Evolutionary conservation across 2,888 invertebrate species (phyloP), one percentile per base, ranked within the genome.

Genomic region (Dendrolimus pini): DNA sequence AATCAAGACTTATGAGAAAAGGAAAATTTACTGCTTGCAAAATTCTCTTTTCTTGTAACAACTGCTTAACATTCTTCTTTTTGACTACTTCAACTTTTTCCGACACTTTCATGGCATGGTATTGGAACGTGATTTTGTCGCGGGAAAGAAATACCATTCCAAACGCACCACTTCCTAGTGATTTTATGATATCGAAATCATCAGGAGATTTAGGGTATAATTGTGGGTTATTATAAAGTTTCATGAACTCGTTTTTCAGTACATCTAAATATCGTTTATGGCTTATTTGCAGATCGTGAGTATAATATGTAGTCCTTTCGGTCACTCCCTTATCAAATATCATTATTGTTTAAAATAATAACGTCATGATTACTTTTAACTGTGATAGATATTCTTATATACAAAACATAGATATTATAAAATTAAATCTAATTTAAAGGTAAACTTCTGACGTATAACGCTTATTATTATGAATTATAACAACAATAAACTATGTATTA

Each of bases 81-180:
- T 95, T 95, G 7, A 98, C 93, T 10, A 98, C 93, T 79, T 94
- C 93, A 54, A 92, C 92, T 85, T 98, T 98, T 65, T 96, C 95
- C 70, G 98, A 85, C 58, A 96, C 93, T 88, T 98, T 98, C 92
- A 97, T 95, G 2, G 98, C 98, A 79, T 93, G 94, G 72, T 93
- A 94, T 41, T 85, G 81, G 9, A 92, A 91, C 0, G 84, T 89
- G 0, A 77, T 71, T 77, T 93, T 95, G 68, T 96, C 93, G 69
- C 92, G 92, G 41, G 92, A 92, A 12, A 95, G 81, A 72, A 95
- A 93, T 8, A 98, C 98, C 55, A 94, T 92, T 7, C 98, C 97
- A 80, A 97, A 98, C 0, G 97, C 94, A 1, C 98, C 98, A 0
- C 93, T 92, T 0, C 97, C 98, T 57, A 98, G 79, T 0, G 95